These are phyloP conservation scores for Ectemnius continuus DNA, from an alignment of 2,888 invertebrate genomes.

Conservation along the genomic window DNA sequence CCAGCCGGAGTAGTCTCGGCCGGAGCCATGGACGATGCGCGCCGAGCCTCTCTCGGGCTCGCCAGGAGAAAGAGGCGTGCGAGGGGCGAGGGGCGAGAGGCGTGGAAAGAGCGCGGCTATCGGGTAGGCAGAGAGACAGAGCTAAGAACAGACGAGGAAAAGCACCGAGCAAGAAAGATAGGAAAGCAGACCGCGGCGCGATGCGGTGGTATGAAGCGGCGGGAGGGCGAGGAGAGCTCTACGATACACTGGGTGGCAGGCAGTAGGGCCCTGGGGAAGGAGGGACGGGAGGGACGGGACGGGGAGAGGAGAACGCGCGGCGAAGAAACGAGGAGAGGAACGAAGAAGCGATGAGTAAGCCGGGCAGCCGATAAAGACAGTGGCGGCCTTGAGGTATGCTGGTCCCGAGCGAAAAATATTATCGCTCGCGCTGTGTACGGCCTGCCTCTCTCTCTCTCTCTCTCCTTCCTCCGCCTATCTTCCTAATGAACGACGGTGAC, in stretches of 20 bases:
- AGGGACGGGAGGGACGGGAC: too few relatives aligned
- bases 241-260: constrained; percentile 8
- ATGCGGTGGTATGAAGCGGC: constrained; percentile 23
- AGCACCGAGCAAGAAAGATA: constrained; percentile 22
- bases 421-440: constrained; percentile 3
- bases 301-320: constrained; percentile 28
- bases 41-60: too few relatives aligned
- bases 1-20: neutral
- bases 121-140: constrained; percentile 44
- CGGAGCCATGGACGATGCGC: too few relatives aligned
- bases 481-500: constrained; percentile 11
- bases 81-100: too few relatives aligned
- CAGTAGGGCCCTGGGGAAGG: neutral
- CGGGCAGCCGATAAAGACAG: constrained; percentile 53
- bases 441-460: neutral
- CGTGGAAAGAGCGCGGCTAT: constrained; percentile 35
- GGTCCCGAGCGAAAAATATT: constrained; percentile 35
- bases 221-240: constrained; percentile 14
- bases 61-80: too few relatives aligned
- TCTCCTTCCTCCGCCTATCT: neutral
- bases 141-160: constrained; percentile 6
- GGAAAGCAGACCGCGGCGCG: constrained; percentile 40
- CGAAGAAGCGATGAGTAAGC: constrained; percentile 48
- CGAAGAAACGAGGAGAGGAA: constrained; percentile 48
- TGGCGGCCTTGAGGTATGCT: constrained; percentile 50